Percentiles rank a stretch among this genome's conserved stretches.
phyloP scores from a whole-genome alignment of 2,888 invertebrate species.

The Synergus laeviventris region DNA sequence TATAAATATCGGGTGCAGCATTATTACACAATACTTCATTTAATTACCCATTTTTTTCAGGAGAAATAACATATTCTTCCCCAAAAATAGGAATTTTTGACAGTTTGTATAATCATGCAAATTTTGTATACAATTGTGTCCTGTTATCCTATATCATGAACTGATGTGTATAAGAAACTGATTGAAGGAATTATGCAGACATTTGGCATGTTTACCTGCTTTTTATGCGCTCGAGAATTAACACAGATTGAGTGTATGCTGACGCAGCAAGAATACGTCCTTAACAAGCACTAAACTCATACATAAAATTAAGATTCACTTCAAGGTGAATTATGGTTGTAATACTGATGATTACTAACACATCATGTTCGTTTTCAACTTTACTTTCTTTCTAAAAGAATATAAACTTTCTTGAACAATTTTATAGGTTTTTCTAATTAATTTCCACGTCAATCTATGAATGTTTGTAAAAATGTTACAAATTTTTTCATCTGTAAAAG shows the following conservation, averaged over 20 bases:
- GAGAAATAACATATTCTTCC: too few relatives aligned
- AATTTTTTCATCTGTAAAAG: background rate
- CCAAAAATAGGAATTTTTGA: too few relatives aligned
- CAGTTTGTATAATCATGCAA: too few relatives aligned
- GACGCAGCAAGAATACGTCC: background rate
- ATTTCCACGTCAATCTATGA: too few relatives aligned
- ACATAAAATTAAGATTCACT: constrained; percentile 7
- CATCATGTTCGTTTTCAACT: constrained; percentile 13
- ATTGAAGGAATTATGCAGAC: too few relatives aligned
- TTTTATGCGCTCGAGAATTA: background rate
- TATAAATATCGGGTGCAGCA: background rate
- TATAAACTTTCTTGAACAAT: background rate
- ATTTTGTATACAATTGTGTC: too few relatives aligned
- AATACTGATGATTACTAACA: constrained; percentile 9
- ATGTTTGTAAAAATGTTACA: background rate
- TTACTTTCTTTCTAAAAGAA: constrained; percentile 5
- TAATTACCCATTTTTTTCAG: too few relatives aligned
- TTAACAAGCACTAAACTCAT: constrained; percentile 15
- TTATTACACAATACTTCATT: too few relatives aligned
- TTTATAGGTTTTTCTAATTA: background rate
- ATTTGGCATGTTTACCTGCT: too few relatives aligned
- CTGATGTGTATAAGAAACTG: too few relatives aligned
- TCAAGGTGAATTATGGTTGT: background rate
- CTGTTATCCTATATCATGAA: too few relatives aligned
- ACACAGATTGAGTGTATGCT: background rate